Percentiles rank a stretch among this genome's conserved stretches.
These are phyloP conservation scores for Brachionichthys hirsutus DNA, from an alignment of 2,113 vertebrate genomes.

Conservation along the genomic window DNA sequence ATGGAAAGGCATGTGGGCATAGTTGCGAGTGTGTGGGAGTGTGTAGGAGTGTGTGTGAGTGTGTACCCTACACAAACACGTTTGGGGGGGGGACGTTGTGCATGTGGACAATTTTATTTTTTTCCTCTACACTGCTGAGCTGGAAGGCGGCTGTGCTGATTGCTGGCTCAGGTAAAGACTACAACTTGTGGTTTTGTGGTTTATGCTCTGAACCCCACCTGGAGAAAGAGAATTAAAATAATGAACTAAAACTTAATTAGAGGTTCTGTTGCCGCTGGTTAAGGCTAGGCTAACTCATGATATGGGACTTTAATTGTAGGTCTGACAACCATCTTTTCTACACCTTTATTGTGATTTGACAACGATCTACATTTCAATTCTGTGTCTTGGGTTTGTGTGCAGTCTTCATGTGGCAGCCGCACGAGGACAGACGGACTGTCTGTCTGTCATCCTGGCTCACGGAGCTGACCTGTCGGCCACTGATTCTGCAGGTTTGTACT, in stretches of 20 bases:
- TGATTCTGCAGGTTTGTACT: slow-evolving; percentile 85
- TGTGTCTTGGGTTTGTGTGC: slow-evolving; percentile 15
- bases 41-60: slow-evolving; percentile 10
- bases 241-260: not conserved
- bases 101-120: slow-evolving; percentile 26
- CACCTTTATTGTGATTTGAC: not conserved
- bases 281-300: no score
- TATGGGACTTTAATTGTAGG: no score
- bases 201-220: not conserved
- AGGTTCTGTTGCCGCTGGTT: not conserved
- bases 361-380: not conserved
- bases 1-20: slow-evolving; percentile 56
- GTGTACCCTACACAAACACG: slow-evolving; percentile 8
- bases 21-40: slow-evolving; percentile 25
- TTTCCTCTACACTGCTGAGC: slow-evolving; percentile 33
- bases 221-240: not conserved
- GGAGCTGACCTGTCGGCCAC: slow-evolving; percentile 86
- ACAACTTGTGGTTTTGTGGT: no score
- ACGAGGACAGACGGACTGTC: slow-evolving; percentile 88
- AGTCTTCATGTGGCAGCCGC: slow-evolving; percentile 91
- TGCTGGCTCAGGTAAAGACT: not conserved
- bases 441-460: slow-evolving; percentile 87
- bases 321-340: no score
- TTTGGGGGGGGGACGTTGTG: slow-evolving; percentile 23
- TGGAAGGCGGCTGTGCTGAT: slow-evolving; percentile 52